Base-by-base conservation (phyloP, 2,797 vertebrate species). In the Telmatherina bonti region DNA sequence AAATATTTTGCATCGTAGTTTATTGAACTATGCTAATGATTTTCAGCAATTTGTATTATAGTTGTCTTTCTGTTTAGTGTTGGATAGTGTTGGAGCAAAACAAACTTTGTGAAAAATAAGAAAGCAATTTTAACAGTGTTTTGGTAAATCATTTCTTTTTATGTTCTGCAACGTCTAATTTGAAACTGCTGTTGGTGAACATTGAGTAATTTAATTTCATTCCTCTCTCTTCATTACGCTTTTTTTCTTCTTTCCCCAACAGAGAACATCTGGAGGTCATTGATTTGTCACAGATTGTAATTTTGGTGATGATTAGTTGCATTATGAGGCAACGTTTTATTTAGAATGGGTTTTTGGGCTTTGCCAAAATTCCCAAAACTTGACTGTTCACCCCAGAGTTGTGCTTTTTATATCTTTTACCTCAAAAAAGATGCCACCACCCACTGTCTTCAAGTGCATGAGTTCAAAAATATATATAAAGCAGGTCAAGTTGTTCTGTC, bases 401-500 rank as follows among this genome's bases (percentile, higher is more conserved):
- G 24, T 10, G 24, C 5, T 26, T 51, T 51, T 26, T 26, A 11
- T 51, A 1, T 12, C 12, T 26, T 51, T 51, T 51, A 51, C 22
- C 22, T 13, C 11, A 26, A 51, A 51, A 26, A 41, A 36, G 13
- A 41, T 24, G 55, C 52, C 36, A 65, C 36, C 18, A 18, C 2
- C 31, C 10, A 13, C 5, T 11, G 12, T 31, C 47, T 30, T 22
- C 26, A 53, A 10, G 47, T 30, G 26, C 27, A 47, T 29, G 12
- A 60, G 31, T 67, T 67, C n/a, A 58, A 61, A 63, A 33, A 67
- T 29, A 60, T 43, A 43, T 15, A 27, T 51, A 26, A 52, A 68
- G 49, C 63, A 66, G 64, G 73, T 55, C 64, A 70, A 62, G 55
- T 47, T 57, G 65, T 65, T 79, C 74, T 43, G 36, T 68, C 33